Conservation (phyloP, 2,113 vertebrate genomes). For the Solenodon paradoxus region DNA sequence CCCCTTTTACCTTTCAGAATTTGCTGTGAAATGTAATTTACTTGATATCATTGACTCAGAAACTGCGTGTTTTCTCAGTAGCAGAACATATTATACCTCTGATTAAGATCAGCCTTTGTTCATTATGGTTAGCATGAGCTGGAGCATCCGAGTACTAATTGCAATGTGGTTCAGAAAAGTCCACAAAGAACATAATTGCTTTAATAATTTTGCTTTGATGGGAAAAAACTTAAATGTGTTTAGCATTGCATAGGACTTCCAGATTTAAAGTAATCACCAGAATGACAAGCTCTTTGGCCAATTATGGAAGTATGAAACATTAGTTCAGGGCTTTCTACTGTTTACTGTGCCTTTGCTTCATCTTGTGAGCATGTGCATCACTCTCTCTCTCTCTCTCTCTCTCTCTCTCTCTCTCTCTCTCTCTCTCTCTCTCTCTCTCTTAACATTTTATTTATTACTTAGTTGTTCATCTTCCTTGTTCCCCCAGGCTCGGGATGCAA, state of each 20-base stretch:
- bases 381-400: no score
- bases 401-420: no score
- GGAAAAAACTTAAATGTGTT: background rate
- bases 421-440: no score
- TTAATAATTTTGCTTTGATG: conserved; percentile 4
- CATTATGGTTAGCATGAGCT: background rate
- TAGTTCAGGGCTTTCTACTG: background rate
- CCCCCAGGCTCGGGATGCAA: no score
- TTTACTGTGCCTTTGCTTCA: background rate
- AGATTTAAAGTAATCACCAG: background rate
- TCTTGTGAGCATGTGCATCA: no score
- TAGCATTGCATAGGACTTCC: background rate
- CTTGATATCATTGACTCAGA: background rate
- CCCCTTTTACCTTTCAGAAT: background rate
- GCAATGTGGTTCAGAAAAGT: background rate
- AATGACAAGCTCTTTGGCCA: background rate
- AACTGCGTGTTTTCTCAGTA: conserved; percentile 3
- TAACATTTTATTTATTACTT: no score
- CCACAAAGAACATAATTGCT: background rate
- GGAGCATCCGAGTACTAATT: background rate
- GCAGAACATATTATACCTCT: background rate
- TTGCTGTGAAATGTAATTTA: background rate
- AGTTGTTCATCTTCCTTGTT: no score
- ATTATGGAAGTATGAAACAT: background rate
- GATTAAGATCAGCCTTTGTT: conserved; percentile 7